These are phyloP conservation scores for Litocranius walleri DNA, from an alignment of 2,113 vertebrate species.

Conservation along the genomic window DNA sequence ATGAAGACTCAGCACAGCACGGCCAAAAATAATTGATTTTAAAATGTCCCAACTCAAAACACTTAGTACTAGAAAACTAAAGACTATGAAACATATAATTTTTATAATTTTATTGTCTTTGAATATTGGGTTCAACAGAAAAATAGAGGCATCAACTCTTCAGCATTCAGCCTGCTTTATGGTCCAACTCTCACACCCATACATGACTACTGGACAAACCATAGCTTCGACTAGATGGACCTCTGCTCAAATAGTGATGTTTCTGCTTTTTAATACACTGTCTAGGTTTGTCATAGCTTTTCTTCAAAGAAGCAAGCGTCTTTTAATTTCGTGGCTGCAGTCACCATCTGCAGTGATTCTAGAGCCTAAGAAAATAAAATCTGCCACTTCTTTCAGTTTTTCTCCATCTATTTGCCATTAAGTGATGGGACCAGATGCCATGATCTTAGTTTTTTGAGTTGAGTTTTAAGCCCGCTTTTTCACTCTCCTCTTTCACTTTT, in stretches of 20 bases:
- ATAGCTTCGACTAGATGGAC: background rate
- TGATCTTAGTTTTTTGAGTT: background rate
- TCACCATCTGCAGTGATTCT: background rate
- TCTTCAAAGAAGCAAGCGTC: background rate
- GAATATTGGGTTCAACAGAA: background rate
- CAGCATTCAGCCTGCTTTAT: background rate
- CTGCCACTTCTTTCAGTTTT: background rate
- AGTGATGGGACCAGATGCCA: background rate
- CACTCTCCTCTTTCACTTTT: background rate
- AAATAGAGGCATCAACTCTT: background rate
- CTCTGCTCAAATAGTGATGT: background rate
- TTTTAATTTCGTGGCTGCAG: background rate
- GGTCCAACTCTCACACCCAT: background rate
- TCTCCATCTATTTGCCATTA: background rate
- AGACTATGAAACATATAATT: too few species aligned
- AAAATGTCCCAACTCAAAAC: background rate
- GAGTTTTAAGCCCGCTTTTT: background rate
- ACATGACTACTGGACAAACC: background rate
- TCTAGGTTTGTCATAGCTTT: background rate
- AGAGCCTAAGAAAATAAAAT: background rate
- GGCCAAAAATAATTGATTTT: rapidly evolving
- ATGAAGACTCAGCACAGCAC: background rate
- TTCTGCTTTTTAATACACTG: background rate
- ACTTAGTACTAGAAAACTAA: rapidly evolving
- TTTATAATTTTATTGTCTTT: background rate